Base-by-base conservation (phyloP, 2,797 vertebrate species). In the Girardinus metallicus region DNA sequence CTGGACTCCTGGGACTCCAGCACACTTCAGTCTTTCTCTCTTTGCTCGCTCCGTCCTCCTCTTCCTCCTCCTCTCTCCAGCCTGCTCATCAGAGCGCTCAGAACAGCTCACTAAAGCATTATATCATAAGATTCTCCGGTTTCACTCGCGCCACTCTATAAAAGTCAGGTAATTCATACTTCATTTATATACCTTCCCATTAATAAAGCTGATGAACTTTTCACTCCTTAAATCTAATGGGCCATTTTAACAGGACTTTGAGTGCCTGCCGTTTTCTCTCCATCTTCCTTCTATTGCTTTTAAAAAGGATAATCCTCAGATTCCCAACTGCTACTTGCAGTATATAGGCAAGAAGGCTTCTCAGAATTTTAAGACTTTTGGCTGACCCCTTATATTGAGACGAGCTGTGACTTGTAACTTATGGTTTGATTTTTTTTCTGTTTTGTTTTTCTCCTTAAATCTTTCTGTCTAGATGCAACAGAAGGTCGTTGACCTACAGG, bases 401-500 rank as follows among this genome's bases (percentile, higher is more conserved):
- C 91, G 87, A 86, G 91, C 87, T 76, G 68, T 87, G 91, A 92
- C 91, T 94, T 29, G 80, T 75, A 90, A 81, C 77, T 78, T 81
- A 87, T 82, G 89, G 78, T 86, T 77, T 64, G 74, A 82, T 77
- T 72, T 64, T 81, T 62, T 62, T 62, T 62, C 8, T 62, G 9
- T 57, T 57, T 29, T 53, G 18, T 57, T 57, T 55, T n/a, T 74
- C 11, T 31, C 16, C 51, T 79, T 85, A 77, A 78, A 80, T 85
- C 87, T 93, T 73, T 90, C 87, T 87, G 83, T 89, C 86, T 88
- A 81, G 80, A 95, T 94, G 95, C 94, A 95, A 94, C 86, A 89
- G 93, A 95, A 96, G 97, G 96, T 97, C 97, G 96, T 95, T 96
- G 97, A 97, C 97, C 96, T 96, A 85, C 71, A 88, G 95, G 96